phyloP scores from a whole-genome alignment of 92 coral and sea anemone species.

The Epizoanthus ramosus region DNA sequence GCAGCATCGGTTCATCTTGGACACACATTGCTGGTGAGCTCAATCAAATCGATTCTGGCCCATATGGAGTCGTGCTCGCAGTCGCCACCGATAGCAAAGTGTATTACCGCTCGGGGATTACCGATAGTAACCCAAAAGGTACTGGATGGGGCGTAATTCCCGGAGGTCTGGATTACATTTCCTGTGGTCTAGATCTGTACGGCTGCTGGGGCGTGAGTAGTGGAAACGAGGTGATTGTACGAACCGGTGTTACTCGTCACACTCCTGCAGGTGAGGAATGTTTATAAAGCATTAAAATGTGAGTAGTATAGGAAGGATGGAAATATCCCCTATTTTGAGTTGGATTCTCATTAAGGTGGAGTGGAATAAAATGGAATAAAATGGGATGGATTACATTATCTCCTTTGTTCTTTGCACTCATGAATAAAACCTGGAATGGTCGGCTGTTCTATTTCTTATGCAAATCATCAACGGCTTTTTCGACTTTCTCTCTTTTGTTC shows the following conservation, averaged over 20 bases:
- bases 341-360: too few species aligned
- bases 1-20: slow-evolving; percentile 12
- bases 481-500: too few species aligned
- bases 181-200: slow-evolving; percentile 27
- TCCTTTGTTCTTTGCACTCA: too few species aligned
- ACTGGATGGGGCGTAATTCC: not conserved
- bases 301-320: too few species aligned
- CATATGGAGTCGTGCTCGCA: slow-evolving; percentile 23
- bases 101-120: slow-evolving; percentile 21
- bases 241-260: slow-evolving; percentile 13
- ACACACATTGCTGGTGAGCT: not conserved
- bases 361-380: too few species aligned
- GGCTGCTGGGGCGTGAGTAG: slow-evolving; percentile 29
- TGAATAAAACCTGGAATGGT: too few species aligned
- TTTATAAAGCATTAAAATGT: too few species aligned
- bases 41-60: slow-evolving; percentile 25
- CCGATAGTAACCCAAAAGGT: not conserved
- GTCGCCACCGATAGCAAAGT: not conserved
- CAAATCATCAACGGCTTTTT: too few species aligned
- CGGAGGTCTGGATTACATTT: not conserved
- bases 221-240: not conserved
- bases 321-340: too few species aligned
- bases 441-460: too few species aligned
- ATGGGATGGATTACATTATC: too few species aligned
- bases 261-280: not conserved